A percentile compares a stretch with the other conserved stretches of the same genome.
Conservation (phyloP, 2,113 vertebrate genomes). For the Ceratotherium simum region DNA sequence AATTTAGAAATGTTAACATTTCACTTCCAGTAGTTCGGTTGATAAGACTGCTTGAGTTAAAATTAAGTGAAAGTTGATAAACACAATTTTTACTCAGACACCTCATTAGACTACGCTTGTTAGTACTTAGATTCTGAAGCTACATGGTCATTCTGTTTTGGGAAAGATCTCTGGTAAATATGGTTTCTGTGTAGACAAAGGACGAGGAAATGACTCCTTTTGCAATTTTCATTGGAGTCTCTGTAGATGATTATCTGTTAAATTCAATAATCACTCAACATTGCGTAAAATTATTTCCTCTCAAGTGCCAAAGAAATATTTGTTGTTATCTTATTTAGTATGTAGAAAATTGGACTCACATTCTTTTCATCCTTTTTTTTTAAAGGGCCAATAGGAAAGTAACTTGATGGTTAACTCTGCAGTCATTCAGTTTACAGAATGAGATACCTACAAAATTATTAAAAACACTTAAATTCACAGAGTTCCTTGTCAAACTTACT, state of each 20-base stretch:
- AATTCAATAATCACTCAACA: conserved; percentile 61
- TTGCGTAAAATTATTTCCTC: conserved; percentile 65
- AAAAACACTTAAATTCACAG: conserved; percentile 77
- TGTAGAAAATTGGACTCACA: conserved; percentile 39
- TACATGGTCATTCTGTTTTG: neutral
- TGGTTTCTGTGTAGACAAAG: neutral
- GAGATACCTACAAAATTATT: conserved; percentile 81
- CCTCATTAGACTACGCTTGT: neutral
- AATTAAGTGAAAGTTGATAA: conserved; percentile 7
- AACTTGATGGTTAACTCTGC: conserved; percentile 62
- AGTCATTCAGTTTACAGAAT: conserved; percentile 57
- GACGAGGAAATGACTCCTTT: conserved; percentile 41
- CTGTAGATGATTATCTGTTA: conserved; percentile 53
- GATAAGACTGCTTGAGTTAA: neutral
- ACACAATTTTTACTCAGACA: neutral
- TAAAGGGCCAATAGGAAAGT: conserved; percentile 50
- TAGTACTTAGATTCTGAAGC: neutral
- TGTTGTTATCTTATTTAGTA: conserved; percentile 61
- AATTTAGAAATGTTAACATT: neutral
- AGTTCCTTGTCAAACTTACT: conserved; percentile 81
- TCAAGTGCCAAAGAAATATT: conserved; percentile 57
- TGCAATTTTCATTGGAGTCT: conserved; percentile 24
- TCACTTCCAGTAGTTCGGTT: neutral
- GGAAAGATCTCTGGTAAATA: neutral
- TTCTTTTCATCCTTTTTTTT: neutral